Evolutionary conservation across 2,113 vertebrate genomes (phyloP).

Genomic region (Vanacampus margaritifer): DNA sequence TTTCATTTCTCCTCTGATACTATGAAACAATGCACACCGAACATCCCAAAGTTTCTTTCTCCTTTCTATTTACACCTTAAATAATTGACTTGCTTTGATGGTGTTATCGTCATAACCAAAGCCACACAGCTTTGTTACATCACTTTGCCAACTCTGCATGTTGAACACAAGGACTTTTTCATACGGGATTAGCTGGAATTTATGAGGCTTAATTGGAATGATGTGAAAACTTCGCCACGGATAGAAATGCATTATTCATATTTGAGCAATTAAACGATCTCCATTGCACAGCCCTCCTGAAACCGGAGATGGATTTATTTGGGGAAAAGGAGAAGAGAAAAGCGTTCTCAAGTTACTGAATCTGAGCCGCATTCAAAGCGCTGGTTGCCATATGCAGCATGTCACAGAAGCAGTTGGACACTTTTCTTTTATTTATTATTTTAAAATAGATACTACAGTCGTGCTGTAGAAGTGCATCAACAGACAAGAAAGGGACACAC

Average conservation of each 20-base stretch:
- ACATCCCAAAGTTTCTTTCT: too few relatives aligned
- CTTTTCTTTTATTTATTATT: neutral
- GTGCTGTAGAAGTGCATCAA: neutral
- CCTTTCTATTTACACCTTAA: too few relatives aligned
- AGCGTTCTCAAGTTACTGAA: slow-evolving; percentile 59
- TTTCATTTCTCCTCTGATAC: too few relatives aligned
- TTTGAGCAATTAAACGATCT: slow-evolving; percentile 69
- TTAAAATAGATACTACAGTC: slow-evolving; percentile 2
- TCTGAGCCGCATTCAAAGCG: slow-evolving; percentile 35
- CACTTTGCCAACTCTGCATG: neutral
- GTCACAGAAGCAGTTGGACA: neutral
- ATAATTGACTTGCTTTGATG: too few relatives aligned
- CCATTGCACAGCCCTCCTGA: slow-evolving; percentile 56
- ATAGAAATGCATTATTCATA: slow-evolving; percentile 70
- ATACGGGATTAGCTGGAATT: slow-evolving; percentile 60
- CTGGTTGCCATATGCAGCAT: too few relatives aligned
- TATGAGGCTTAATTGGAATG: slow-evolving; percentile 68
- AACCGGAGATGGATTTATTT: slow-evolving; percentile 67
- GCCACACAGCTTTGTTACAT: neutral
- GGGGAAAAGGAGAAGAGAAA: slow-evolving; percentile 49
- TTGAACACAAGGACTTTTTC: slow-evolving; percentile 31
- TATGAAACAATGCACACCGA: too few relatives aligned
- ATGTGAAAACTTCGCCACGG: slow-evolving; percentile 62
- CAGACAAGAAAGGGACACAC: slow-evolving; percentile 16
- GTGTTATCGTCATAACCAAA: neutral